Conservation (phyloP, 2,113 vertebrate genomes). For the Axis porcinus region DNA sequence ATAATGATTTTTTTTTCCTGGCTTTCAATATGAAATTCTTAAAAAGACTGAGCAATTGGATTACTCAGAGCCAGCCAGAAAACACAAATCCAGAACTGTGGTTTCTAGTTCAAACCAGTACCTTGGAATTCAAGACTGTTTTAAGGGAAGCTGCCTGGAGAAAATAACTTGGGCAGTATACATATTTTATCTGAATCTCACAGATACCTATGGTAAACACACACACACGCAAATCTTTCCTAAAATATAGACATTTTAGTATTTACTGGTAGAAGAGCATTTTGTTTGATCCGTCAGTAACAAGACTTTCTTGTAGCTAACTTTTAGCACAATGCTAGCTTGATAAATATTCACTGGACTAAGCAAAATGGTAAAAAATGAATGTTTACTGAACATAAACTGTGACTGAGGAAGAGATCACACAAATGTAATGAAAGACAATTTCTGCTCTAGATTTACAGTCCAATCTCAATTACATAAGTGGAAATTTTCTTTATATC, state of each 20-base stretch:
- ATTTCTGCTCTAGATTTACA: conserved; percentile 50
- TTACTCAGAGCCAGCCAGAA: conserved; percentile 17
- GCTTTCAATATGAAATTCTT: conserved; percentile 21
- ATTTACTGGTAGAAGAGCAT: neutral
- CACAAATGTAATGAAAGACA: conserved; percentile 27
- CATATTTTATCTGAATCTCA: neutral
- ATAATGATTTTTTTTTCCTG: neutral
- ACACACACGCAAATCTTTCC: neutral
- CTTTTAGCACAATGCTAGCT: neutral
- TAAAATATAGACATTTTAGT: neutral
- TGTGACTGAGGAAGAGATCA: conserved; percentile 7
- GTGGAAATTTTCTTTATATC: neutral
- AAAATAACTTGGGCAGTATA: neutral
- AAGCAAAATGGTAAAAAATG: neutral
- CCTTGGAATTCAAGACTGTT: neutral
- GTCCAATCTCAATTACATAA: conserved; percentile 39
- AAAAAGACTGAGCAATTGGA: neutral
- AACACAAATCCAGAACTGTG: neutral
- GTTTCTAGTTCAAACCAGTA: conserved; percentile 29
- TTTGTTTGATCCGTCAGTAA: neutral
- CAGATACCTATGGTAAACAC: neutral
- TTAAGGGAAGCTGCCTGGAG: neutral
- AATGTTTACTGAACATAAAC: neutral
- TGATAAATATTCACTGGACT: neutral
- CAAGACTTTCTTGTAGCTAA: neutral